Percentiles rank a stretch among this genome's conserved stretches.
These are phyloP conservation scores for Oenanthe oenanthe DNA, from an alignment of 2,113 vertebrate species.

Conservation along the genomic window DNA sequence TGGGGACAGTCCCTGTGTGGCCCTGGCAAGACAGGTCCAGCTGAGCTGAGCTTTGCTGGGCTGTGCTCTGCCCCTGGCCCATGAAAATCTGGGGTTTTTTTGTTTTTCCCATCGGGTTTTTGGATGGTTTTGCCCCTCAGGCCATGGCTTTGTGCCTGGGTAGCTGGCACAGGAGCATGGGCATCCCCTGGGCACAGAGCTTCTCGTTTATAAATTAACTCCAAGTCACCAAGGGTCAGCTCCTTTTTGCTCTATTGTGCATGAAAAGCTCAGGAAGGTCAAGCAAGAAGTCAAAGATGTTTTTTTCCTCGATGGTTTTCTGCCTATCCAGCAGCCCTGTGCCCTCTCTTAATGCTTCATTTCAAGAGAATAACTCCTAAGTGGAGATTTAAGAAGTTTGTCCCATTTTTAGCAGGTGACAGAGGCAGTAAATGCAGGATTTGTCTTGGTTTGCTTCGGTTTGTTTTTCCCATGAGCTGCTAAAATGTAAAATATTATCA, in stretches of 20 bases:
- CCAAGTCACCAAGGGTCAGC: background rate
- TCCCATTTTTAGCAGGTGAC: background rate
- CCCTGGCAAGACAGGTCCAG: background rate
- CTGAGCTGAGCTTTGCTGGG: background rate
- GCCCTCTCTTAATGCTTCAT: background rate
- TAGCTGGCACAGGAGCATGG: background rate
- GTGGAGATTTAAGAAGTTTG: background rate
- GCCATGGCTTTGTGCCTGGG: background rate
- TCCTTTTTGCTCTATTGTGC: background rate
- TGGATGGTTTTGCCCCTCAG: background rate
- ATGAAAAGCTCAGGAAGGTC: background rate
- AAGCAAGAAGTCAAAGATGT: background rate
- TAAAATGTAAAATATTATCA: background rate
- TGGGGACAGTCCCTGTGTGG: background rate
- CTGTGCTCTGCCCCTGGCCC: background rate
- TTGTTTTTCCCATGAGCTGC: background rate
- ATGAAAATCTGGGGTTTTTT: background rate
- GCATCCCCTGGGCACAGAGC: background rate
- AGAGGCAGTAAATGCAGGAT: background rate
- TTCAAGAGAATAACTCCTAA: background rate
- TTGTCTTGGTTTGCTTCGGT: background rate
- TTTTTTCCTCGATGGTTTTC: background rate
- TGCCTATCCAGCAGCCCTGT: background rate
- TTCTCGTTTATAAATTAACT: background rate
- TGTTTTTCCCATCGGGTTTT: too few species aligned